Percentiles rank a stretch among this genome's conserved stretches.
Evolutionary conservation across 2,797 vertebrate species (phyloP).

Genomic region (Phoebastria nigripes): DNA sequence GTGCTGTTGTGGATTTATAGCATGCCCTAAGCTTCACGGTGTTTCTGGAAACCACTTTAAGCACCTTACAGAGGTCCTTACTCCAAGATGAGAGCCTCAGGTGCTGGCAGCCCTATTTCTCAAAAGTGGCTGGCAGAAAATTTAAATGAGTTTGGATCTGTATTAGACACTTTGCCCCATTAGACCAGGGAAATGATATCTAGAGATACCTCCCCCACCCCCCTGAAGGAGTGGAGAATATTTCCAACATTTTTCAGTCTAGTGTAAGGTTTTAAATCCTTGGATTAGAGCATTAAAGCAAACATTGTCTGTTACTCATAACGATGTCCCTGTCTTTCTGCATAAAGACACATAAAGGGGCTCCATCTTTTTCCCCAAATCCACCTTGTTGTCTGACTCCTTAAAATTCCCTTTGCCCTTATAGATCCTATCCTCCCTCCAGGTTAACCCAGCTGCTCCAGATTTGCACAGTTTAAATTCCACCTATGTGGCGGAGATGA

Average conservation of each 20-base stretch:
- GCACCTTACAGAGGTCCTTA: background rate
- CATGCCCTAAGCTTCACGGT: background rate
- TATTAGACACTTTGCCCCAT: background rate
- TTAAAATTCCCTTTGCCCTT: background rate
- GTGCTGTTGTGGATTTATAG: background rate
- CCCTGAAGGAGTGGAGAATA: background rate
- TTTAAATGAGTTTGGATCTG: background rate
- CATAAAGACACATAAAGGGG: background rate
- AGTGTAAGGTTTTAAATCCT: background rate
- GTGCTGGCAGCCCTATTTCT: background rate
- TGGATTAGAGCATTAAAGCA: background rate
- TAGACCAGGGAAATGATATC: background rate
- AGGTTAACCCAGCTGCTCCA: background rate
- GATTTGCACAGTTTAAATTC: background rate
- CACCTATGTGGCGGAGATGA: background rate
- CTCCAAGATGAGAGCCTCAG: rapidly evolving
- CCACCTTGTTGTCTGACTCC: background rate
- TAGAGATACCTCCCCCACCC: background rate
- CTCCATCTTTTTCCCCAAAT: background rate
- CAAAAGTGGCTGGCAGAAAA: background rate
- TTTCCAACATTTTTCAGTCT: background rate
- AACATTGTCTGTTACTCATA: background rate
- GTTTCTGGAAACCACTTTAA: background rate
- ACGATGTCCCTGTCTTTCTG: background rate
- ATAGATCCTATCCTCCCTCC: background rate